These are phyloP conservation scores for Lytechinus variegatus DNA, from an alignment of 35 echinoderm and acorn worm species.

Conservation along the genomic window DNA sequence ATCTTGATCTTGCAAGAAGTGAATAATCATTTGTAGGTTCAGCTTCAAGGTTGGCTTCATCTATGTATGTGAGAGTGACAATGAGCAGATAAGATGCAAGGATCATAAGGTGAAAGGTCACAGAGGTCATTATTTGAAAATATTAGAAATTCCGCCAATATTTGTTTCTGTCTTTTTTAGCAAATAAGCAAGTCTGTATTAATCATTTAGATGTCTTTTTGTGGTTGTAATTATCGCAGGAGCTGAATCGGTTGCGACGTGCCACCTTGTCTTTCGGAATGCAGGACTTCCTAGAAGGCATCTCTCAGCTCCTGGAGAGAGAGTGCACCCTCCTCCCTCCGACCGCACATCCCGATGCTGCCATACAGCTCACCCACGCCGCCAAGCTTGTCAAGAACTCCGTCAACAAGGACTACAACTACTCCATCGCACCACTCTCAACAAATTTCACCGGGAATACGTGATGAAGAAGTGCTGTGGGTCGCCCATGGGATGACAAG, in stretches of 20 bases:
- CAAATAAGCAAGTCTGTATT: neutral
- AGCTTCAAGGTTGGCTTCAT: too few relatives aligned
- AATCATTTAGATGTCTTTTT: neutral
- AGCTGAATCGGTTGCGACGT: slow-evolving; percentile 88
- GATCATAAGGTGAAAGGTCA: too few relatives aligned
- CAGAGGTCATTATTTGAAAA: too few relatives aligned
- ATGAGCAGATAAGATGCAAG: too few relatives aligned
- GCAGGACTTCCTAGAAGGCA: slow-evolving; percentile 84
- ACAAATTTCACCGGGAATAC: slow-evolving; percentile 87
- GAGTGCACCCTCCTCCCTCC: slow-evolving; percentile 92
- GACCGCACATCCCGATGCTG: slow-evolving; percentile 92
- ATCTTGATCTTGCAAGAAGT: too few relatives aligned
- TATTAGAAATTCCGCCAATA: too few relatives aligned
- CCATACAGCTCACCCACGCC: slow-evolving; percentile 93
- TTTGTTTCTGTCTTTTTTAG: too few relatives aligned
- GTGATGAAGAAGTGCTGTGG: slow-evolving; percentile 12
- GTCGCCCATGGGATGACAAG: too few relatives aligned
- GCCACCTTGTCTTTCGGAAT: slow-evolving; percentile 88
- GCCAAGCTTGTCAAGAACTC: slow-evolving; percentile 76
- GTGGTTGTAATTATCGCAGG: slow-evolving; percentile 46
- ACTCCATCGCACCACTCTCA: slow-evolving; percentile 77
- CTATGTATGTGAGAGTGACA: too few relatives aligned
- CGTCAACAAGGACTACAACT: slow-evolving; percentile 71
- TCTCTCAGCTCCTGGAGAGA: slow-evolving; percentile 87
- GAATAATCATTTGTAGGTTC: too few relatives aligned